Evolutionary conservation across 64 coral and sea anemone genomes (phyloP).

Genomic region (Anthopleura sola): DNA sequence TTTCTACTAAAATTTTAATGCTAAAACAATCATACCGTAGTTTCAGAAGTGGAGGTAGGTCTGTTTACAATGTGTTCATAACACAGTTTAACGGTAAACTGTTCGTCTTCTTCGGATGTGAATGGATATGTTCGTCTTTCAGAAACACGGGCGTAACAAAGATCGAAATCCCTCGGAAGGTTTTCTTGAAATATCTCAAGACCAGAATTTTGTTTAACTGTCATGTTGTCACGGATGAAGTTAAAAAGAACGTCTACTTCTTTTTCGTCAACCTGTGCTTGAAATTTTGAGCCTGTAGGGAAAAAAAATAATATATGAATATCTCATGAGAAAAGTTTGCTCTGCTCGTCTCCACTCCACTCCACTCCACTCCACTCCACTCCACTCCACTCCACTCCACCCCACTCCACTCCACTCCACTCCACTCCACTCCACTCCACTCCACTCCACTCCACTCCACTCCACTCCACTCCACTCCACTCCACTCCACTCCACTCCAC

Average conservation of each 20-base stretch:
- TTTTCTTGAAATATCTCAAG: background rate
- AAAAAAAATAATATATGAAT: background rate
- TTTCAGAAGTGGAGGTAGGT: too few species aligned
- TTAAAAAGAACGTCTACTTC: conserved; percentile 2
- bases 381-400: too few species aligned
- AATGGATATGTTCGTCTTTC: conserved; percentile 7
- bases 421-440: too few species aligned
- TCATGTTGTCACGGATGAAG: background rate
- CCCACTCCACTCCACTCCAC: too few species aligned
- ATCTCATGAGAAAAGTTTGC: too few species aligned
- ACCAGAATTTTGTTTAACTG: background rate
- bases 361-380: background rate
- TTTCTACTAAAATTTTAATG: too few species aligned
- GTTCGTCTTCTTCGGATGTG: background rate
- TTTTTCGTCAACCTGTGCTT: background rate
- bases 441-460: too few species aligned
- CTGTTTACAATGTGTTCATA: background rate
- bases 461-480: too few species aligned
- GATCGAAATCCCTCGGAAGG: background rate
- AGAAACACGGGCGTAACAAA: background rate
- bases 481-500: too few species aligned
- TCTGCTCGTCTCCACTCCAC: background rate
- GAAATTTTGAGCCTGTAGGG: background rate
- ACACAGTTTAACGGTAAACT: background rate
- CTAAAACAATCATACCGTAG: background rate